Conservation (phyloP, 2,888 invertebrate species). For the Xestia xanthographa region DNA sequence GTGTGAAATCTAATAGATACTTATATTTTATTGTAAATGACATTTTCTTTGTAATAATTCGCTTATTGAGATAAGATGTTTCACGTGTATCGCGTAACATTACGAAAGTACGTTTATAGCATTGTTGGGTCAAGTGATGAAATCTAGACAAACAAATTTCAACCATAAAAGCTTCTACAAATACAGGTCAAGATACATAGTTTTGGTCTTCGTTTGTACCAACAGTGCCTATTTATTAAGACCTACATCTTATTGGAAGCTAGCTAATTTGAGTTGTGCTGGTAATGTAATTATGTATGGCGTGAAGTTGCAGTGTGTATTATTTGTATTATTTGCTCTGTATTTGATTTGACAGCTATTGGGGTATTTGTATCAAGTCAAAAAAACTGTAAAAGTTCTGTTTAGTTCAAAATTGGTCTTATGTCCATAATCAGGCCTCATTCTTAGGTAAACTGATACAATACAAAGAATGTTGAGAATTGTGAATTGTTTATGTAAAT, state of each 20-base stretch:
- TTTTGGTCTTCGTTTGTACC: not conserved
- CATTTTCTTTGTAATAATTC: constrained; percentile 1
- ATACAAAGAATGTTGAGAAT: constrained; percentile 43
- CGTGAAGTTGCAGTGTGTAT: not conserved
- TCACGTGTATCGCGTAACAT: not conserved
- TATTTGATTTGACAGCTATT: not conserved
- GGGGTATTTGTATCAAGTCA: not conserved
- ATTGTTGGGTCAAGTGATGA: not conserved
- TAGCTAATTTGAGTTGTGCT: not conserved
- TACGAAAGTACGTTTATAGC: not conserved
- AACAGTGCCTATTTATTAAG: not conserved
- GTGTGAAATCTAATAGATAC: not conserved
- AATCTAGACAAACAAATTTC: not conserved
- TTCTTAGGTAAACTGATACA: constrained; percentile 5
- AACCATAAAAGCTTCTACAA: not conserved
- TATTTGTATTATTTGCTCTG: too few relatives aligned
- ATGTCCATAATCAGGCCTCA: not conserved
- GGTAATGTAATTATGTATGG: not conserved
- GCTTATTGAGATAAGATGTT: not conserved
- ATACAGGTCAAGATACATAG: not conserved
- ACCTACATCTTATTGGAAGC: not conserved
- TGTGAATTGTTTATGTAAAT: constrained; percentile 70
- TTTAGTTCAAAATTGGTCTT: constrained; percentile 1
- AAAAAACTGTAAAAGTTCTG: not conserved
- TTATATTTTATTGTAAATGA: constrained; percentile 5